Conservation (phyloP, 2,113 vertebrate species). For the Tinamus guttatus region DNA sequence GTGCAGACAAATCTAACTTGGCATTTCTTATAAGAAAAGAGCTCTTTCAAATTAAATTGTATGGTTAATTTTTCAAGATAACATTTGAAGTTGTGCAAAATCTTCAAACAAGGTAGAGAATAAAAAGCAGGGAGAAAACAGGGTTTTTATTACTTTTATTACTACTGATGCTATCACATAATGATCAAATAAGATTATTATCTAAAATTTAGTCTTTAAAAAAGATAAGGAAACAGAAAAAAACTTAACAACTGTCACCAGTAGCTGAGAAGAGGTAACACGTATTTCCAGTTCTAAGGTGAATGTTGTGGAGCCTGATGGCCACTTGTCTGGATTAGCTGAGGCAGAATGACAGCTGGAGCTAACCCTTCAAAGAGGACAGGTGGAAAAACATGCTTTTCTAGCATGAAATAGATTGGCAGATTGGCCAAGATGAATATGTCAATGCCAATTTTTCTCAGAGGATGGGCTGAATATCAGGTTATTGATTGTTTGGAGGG, state of each 20-base stretch:
- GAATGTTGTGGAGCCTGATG: not conserved
- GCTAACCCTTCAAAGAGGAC: not conserved
- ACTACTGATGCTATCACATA: not conserved
- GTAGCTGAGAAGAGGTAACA: not conserved
- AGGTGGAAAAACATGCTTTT: not conserved
- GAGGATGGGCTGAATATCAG: not conserved
- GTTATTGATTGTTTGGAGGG: not conserved
- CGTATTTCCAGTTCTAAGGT: not conserved
- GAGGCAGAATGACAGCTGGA: not conserved
- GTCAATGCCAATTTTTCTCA: not conserved
- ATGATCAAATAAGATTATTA: not conserved
- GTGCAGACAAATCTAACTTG: not conserved
- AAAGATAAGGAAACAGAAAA: not conserved
- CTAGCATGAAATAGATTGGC: not conserved
- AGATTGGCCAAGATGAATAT: not conserved
- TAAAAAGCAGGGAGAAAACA: not conserved
- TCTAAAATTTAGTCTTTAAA: not conserved
- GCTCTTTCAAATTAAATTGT: not conserved
- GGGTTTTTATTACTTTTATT: not conserved
- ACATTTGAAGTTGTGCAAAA: not conserved
- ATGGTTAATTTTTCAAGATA: not conserved
- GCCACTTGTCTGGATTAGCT: not conserved
- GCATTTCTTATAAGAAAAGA: not conserved
- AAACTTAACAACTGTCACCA: not conserved
- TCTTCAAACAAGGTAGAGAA: not conserved